Conservation (phyloP, 1,140 invertebrate species). For the Heliconius nattereri region DNA sequence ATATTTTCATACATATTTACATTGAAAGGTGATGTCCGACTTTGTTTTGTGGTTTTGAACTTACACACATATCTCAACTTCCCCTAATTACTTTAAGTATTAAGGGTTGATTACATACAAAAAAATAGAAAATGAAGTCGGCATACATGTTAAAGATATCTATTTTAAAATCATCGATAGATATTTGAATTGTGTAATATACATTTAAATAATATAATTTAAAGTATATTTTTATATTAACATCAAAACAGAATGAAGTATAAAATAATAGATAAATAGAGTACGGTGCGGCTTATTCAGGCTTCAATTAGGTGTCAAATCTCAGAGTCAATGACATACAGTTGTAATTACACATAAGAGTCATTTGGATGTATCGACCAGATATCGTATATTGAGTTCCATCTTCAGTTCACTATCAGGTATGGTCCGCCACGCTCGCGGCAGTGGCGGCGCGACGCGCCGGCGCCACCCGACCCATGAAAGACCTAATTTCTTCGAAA, state of each 20-base stretch:
- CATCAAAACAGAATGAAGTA: background rate
- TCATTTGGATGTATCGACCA: constrained; percentile 77
- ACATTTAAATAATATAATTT: constrained; percentile 3
- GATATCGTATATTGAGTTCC: constrained; percentile 61
- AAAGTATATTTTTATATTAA: constrained; percentile 12
- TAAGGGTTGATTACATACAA: background rate
- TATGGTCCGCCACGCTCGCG: constrained; percentile 70
- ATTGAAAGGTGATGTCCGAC: constrained; percentile 46
- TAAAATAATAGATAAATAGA: background rate
- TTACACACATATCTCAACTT: background rate
- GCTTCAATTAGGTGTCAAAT: constrained; percentile 31
- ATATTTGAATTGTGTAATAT: background rate
- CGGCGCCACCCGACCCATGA: constrained; percentile 94
- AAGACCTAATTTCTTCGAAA: constrained; percentile 95
- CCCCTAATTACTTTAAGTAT: background rate
- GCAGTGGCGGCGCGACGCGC: constrained; percentile 64
- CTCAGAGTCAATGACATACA: constrained; percentile 40
- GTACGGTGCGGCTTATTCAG: constrained; percentile 13
- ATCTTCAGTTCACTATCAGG: constrained; percentile 63
- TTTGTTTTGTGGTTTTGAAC: background rate
- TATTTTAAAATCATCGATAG: constrained; percentile 49
- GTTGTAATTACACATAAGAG: constrained; percentile 57
- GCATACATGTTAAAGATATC: constrained; percentile 41
- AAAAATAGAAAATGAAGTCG: background rate
- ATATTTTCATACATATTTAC: constrained; percentile 65